Evolutionary conservation across 2,113 vertebrate species (phyloP).

Genomic region (Amia ocellicauda): DNA sequence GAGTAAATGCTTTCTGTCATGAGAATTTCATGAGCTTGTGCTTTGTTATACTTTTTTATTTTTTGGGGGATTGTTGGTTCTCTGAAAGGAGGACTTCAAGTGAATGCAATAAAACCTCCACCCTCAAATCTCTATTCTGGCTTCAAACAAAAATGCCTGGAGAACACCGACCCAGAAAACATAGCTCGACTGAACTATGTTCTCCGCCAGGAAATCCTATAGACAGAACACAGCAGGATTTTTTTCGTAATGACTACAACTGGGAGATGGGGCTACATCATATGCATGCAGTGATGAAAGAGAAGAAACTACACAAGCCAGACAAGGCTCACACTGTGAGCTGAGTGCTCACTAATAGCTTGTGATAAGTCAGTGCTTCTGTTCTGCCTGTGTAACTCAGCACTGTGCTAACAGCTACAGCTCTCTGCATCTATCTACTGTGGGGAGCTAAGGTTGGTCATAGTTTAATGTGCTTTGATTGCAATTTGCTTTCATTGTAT

Average conservation of each 20-base stretch:
- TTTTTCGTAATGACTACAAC: conserved; percentile 6
- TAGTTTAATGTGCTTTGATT: too few relatives aligned
- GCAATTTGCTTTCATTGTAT: too few relatives aligned
- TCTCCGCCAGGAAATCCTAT: not conserved
- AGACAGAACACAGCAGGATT: not conserved
- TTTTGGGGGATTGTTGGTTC: not conserved
- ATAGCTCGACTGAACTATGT: not conserved
- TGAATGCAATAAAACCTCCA: not conserved
- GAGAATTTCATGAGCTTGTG: too few relatives aligned
- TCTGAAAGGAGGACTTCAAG: not conserved
- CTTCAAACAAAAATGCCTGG: not conserved
- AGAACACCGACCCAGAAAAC: conserved; percentile 4
- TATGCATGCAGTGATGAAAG: not conserved
- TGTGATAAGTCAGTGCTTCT: not conserved
- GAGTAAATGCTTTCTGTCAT: too few relatives aligned
- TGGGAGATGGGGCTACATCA: not conserved
- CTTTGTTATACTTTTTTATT: too few relatives aligned
- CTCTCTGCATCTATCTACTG: not conserved
- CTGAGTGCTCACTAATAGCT: not conserved
- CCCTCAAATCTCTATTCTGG: not conserved
- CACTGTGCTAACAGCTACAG: not conserved
- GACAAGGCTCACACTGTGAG: not conserved
- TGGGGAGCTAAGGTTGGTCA: too few relatives aligned
- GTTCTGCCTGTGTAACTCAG: not conserved
- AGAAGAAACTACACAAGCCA: not conserved